These are phyloP conservation scores for Neolamprologus brichardi DNA, from an alignment of 2,113 vertebrate genomes.

Conservation along the genomic window DNA sequence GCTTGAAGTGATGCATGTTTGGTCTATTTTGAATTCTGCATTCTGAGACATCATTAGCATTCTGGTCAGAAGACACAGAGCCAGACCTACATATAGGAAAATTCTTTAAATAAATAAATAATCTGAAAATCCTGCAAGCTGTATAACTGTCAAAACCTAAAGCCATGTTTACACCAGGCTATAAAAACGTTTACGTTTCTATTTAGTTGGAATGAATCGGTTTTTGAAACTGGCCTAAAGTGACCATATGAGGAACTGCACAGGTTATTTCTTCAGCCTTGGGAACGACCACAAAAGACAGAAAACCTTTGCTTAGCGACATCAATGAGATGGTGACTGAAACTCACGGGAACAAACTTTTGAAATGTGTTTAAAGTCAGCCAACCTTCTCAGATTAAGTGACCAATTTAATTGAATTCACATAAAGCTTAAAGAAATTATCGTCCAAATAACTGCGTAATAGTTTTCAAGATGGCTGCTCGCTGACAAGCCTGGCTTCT, in stretches of 20 bases:
- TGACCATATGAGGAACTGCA: not conserved
- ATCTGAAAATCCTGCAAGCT: not conserved
- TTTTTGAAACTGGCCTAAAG: not conserved
- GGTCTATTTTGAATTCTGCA: not conserved
- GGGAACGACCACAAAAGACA: not conserved
- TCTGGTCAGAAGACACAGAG: not conserved
- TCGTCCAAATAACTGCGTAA: fast-evolving
- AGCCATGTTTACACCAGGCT: not conserved
- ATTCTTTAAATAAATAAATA: not conserved
- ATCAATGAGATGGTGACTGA: not conserved
- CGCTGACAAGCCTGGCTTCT: not conserved
- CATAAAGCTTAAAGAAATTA: not conserved
- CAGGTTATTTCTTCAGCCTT: not conserved
- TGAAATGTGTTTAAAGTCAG: not conserved
- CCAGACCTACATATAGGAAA: not conserved
- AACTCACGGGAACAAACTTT: not conserved
- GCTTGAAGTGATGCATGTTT: not conserved
- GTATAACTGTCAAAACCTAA: not conserved
- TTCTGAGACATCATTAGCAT: not conserved
- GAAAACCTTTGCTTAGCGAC: not conserved
- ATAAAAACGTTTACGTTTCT: fast-evolving
- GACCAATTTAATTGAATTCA: not conserved
- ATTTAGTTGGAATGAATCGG: not conserved
- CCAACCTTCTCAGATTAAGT: fast-evolving
- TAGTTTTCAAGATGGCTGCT: fast-evolving